Percentiles rank a stretch among this genome's conserved stretches.
Evolutionary conservation across 2,888 invertebrate species (phyloP).

Genomic region (Loripinus fragilis): DNA sequence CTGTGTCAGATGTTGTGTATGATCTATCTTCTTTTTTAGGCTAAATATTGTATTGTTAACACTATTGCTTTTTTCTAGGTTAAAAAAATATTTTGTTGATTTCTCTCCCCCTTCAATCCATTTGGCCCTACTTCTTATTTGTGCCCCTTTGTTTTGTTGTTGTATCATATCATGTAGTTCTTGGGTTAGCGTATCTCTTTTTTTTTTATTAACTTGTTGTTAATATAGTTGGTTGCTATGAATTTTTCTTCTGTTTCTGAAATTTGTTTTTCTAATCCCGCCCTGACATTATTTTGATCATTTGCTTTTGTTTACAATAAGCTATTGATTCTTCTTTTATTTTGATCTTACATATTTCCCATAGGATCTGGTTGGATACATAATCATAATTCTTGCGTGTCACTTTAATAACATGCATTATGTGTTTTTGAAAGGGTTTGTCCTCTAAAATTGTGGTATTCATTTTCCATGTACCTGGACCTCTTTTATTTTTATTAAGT

Average conservation of each 20-base stretch:
- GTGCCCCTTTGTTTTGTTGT: neutral
- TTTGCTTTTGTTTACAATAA: neutral
- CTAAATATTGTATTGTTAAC: neutral
- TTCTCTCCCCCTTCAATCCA: neutral
- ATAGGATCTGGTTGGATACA: neutral
- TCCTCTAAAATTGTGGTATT: neutral
- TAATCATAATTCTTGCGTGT: neutral
- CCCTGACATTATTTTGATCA: neutral
- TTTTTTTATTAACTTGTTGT: neutral
- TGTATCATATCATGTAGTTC: neutral
- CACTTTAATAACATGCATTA: neutral
- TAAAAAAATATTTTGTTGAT: neutral
- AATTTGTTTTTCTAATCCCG: neutral
- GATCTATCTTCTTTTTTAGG: neutral
- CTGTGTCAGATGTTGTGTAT: neutral
- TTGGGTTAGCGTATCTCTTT: neutral
- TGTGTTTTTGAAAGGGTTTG: neutral
- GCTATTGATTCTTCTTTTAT: neutral
- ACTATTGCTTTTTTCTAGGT: neutral
- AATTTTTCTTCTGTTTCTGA: neutral
- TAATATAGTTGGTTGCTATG: neutral
- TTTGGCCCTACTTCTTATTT: slow-evolving; percentile 9
- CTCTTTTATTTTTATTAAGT: neutral
- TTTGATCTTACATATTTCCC: slow-evolving; percentile 2
- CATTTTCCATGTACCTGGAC: neutral